Conservation (phyloP, 2,113 vertebrate genomes). For the Leucopsar rothschildi region DNA sequence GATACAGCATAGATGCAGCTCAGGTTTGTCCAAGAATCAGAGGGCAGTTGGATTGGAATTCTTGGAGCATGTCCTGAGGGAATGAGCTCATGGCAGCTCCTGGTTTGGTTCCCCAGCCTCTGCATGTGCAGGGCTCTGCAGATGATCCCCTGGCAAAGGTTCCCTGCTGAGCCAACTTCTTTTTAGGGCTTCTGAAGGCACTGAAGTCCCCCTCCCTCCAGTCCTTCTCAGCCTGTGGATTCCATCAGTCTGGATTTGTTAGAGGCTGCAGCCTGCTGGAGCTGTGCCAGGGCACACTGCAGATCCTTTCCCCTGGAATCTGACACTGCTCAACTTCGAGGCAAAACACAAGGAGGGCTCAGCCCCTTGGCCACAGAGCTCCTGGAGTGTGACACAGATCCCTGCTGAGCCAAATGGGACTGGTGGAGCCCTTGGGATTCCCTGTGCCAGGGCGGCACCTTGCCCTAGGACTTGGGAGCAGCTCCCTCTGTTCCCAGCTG, state of each 20-base stretch:
- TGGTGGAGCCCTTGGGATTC: background rate
- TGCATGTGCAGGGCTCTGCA: background rate
- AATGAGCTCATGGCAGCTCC: background rate
- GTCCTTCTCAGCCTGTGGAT: background rate
- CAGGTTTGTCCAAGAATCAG: background rate
- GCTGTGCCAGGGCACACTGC: background rate
- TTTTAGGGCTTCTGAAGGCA: background rate
- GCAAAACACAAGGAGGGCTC: background rate
- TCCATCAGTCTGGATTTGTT: background rate
- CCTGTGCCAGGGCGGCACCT: background rate
- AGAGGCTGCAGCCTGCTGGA: background rate
- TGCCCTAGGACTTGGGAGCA: background rate
- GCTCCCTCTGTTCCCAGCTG: background rate
- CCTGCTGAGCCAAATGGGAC: background rate
- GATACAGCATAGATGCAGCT: background rate
- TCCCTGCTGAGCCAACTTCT: background rate
- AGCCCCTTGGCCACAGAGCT: background rate
- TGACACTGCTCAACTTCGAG: background rate
- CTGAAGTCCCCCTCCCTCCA: background rate
- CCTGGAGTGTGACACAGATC: background rate
- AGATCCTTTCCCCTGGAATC: background rate
- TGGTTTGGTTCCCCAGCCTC: background rate
- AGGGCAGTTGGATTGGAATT: background rate
- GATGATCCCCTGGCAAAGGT: background rate
- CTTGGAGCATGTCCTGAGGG: accelerated